phyloP scores from a whole-genome alignment of 2,113 vertebrate genomes.

The Gymnogyps californianus region DNA sequence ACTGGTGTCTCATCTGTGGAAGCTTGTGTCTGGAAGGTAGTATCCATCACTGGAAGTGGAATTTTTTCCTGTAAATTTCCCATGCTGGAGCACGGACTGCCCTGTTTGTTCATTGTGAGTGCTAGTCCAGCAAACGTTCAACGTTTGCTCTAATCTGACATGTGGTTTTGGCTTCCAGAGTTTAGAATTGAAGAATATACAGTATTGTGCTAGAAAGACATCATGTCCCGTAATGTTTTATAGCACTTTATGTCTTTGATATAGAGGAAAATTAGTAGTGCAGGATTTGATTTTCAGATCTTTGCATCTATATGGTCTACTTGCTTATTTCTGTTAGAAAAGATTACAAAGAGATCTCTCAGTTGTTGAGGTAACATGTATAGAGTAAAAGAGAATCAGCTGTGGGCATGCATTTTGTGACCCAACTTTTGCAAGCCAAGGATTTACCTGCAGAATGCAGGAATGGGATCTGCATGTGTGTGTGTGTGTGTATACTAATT shows the following conservation, averaged over 20 bases:
- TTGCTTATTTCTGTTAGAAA: background rate
- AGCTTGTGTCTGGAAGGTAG: background rate
- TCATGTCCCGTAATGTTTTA: background rate
- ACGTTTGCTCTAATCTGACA: background rate
- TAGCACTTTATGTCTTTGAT: background rate
- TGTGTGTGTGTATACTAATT: background rate
- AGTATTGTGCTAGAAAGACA: background rate
- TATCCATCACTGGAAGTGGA: background rate
- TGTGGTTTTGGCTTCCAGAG: background rate
- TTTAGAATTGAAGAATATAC: background rate
- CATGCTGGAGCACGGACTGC: rapidly evolving
- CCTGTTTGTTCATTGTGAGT: background rate
- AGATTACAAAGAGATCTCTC: background rate
- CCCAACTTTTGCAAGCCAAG: background rate
- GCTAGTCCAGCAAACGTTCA: background rate
- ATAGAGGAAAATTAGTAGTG: background rate
- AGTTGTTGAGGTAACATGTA: background rate
- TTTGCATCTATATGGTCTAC: background rate
- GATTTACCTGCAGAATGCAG: background rate
- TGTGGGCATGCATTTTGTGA: background rate
- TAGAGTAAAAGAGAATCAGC: background rate
- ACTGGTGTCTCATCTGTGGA: background rate
- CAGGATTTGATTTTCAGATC: background rate
- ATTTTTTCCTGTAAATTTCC: background rate
- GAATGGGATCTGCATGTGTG: background rate